phyloP scores from a whole-genome alignment of 2,888 invertebrate species.

The Tipula lateralis region DNA sequence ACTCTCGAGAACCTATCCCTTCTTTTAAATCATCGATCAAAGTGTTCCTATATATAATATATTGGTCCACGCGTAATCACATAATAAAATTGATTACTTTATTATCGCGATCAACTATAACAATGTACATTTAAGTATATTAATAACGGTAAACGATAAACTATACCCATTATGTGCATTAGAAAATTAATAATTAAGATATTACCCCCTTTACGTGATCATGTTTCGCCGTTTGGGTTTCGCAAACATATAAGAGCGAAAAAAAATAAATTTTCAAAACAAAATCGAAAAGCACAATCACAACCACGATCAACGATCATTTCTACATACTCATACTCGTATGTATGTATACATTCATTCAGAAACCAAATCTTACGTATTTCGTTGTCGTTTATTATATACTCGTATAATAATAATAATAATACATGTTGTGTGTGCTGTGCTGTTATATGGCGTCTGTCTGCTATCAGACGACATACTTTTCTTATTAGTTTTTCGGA shows the following conservation, averaged over 20 bases:
- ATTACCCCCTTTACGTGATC: background rate
- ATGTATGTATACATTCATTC: background rate
- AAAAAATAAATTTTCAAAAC: too few species aligned
- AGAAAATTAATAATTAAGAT: slow-evolving; percentile 19
- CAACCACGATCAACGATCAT: background rate
- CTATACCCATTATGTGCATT: background rate
- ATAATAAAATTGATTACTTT: background rate
- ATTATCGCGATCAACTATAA: background rate
- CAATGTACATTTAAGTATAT: background rate
- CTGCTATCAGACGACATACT: slow-evolving; percentile 24
- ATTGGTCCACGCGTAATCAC: background rate
- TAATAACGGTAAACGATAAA: background rate
- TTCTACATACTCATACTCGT: background rate
- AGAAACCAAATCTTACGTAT: background rate
- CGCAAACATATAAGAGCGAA: background rate
- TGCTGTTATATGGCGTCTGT: background rate
- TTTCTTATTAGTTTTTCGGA: slow-evolving; percentile 11
- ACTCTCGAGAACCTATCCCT: too few species aligned
- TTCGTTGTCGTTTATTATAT: background rate
- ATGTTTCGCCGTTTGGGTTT: background rate
- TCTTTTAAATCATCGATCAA: too few species aligned
- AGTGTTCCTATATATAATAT: too few species aligned
- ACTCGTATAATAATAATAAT: too few species aligned
- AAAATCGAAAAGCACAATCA: background rate
- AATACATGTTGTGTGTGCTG: background rate